A percentile compares a stretch with the other conserved stretches of the same genome.
These are phyloP conservation scores for Lissocephala sabroskyi DNA, from an alignment of 2,888 invertebrate genomes.

Conservation along the genomic window DNA sequence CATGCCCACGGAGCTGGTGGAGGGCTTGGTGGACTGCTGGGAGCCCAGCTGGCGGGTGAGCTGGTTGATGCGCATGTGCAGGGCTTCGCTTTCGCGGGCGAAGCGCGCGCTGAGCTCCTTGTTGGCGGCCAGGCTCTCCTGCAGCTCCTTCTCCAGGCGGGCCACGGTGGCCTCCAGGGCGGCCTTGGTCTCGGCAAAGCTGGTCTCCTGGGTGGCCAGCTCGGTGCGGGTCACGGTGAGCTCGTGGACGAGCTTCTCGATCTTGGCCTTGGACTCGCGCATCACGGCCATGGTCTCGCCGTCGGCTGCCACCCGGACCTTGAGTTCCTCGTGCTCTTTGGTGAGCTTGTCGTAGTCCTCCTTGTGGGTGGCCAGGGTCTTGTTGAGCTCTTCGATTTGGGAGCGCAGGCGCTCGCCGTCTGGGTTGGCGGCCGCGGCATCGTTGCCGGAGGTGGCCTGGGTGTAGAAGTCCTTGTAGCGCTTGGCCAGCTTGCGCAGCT, in stretches of 20 bases:
- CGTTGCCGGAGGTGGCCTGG: slow-evolving; percentile 50
- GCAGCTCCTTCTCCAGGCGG: slow-evolving; percentile 82
- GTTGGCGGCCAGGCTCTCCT: slow-evolving; percentile 77
- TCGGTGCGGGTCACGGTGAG: slow-evolving; percentile 72
- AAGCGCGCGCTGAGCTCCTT: slow-evolving; percentile 73
- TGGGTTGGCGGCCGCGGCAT: slow-evolving; percentile 53
- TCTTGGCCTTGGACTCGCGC: slow-evolving; percentile 78
- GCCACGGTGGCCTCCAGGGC: slow-evolving; percentile 81
- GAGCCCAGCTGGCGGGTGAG: slow-evolving; percentile 78
- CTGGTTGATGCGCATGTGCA: slow-evolving; percentile 80
- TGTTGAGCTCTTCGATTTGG: slow-evolving; percentile 75
- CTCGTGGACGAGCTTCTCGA: slow-evolving; percentile 73
- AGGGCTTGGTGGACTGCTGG: slow-evolving; percentile 80
- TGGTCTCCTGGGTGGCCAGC: slow-evolving; percentile 75
- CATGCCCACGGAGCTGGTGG: slow-evolving; percentile 77
- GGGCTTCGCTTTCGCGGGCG: slow-evolving; percentile 79
- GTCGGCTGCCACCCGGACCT: slow-evolving; percentile 80
- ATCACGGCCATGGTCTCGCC: slow-evolving; percentile 79
- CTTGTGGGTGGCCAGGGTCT: slow-evolving; percentile 37
- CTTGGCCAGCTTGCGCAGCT: slow-evolving; percentile 90
- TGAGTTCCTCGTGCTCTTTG: slow-evolving; percentile 77
- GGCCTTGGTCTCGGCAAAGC: slow-evolving; percentile 78
- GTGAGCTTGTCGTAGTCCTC: slow-evolving; percentile 39
- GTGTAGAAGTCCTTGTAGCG: slow-evolving; percentile 92
- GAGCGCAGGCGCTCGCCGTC: slow-evolving; percentile 72